These are phyloP conservation scores for Diplazon laetatorius DNA, from an alignment of 2,888 invertebrate species.

Conservation along the genomic window DNA sequence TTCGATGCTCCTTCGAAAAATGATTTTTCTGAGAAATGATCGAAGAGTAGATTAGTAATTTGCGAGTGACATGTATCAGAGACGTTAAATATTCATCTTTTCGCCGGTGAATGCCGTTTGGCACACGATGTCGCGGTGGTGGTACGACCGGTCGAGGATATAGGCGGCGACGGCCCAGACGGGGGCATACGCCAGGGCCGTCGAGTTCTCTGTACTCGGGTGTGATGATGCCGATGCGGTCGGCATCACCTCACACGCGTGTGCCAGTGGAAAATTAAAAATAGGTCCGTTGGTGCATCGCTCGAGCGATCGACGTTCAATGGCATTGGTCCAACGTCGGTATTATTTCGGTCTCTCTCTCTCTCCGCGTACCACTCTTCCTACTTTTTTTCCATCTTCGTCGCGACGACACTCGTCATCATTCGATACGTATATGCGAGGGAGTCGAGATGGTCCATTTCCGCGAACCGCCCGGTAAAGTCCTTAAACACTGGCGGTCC, in stretches of 20 bases:
- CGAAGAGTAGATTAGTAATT: no score
- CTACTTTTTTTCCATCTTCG: background rate
- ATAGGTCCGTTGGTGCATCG: conserved; percentile 67
- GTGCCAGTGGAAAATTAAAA: conserved; percentile 65
- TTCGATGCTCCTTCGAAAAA: no score
- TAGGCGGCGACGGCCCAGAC: no score
- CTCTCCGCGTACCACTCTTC: conserved; percentile 37
- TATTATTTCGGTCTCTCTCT: no score
- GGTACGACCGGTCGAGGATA: no score
- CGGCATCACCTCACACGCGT: conserved; percentile 23
- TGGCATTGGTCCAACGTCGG: conserved; percentile 68
- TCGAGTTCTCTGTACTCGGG: conserved; percentile 45
- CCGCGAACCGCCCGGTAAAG: no score
- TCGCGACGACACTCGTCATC: no score
- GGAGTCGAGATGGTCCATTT: no score
- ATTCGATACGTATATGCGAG: no score
- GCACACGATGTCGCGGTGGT: conserved; percentile 13
- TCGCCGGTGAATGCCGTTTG: conserved; percentile 36
- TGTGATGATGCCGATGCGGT: conserved; percentile 8
- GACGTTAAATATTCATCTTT: conserved; percentile 26
- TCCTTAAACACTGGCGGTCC: no score
- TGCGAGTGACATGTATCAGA: no score
- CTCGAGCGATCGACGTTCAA: conserved; percentile 66
- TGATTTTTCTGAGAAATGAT: no score
- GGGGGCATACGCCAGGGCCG: conserved; percentile 20